Evolutionary conservation across 2,888 invertebrate genomes (phyloP), one percentile per base, ranked within the genome.

Genomic region (Magallana nippona): DNA sequence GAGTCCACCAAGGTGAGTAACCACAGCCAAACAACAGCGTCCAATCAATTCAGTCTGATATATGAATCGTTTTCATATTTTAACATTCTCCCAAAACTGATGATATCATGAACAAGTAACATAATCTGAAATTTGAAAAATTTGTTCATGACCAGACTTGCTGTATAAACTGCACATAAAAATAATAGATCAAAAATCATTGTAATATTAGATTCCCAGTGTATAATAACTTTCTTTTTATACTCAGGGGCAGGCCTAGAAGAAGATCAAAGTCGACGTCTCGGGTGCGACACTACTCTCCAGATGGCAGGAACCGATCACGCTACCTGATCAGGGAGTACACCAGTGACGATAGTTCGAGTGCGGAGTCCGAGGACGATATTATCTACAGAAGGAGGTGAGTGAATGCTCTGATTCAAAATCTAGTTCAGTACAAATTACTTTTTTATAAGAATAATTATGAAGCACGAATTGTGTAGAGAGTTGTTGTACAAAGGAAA

Each of bases 331-430:
- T 90, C 10, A 83, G 90, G 77, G 89, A 91, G 82, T 89, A 89
- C 79, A 86, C 87, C n/a, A 86, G 82, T 71, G 55, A 81, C 3
- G 89, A 89, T 71, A 90, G 88, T 81, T 89, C 88, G 3, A 90
- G 90, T 85, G 90, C 90, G 3, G 90, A 89, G 57, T 89, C 90
- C 11, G 91, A 91, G 27, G 85, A 86, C n/a, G 90, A 90, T 57
- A 84, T 84, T 11, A 13, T 79, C n/a, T 83, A 86, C n/a, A 84
- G 87, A 71, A 84, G 84, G 85, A 88, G 90, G 90, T 90, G 84
- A 79, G 44, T 8, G 44, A 80, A 15, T 22, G 32, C 27, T 22
- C 27, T 11, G 56, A 56, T 55, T 11, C 44, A 44, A 44, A 44
- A 44, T 44, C 44, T 44, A 44, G n/a, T 8, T 44, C 44, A 44